Evolutionary conservation across 2,113 vertebrate genomes (phyloP), one percentile per base, ranked within the genome.

Genomic region (Odobenus rosmarus): DNA sequence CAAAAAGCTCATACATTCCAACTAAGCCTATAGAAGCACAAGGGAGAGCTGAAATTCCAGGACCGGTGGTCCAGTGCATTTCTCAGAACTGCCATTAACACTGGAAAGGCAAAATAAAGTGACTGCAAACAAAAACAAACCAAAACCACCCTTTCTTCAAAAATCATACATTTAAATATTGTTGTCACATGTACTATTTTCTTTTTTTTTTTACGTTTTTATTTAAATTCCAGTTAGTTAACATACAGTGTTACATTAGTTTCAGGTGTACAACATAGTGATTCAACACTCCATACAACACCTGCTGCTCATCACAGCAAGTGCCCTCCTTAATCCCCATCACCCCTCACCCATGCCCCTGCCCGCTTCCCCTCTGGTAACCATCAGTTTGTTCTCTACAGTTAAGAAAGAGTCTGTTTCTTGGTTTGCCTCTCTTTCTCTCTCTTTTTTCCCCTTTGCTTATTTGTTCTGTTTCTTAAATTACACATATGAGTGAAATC

Each of bases 1-100:
- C 19, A 57, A 42, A 51, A 80, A 46, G 14, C 53, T 95, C 51
- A 42, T 31, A 19, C 46, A 88, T 80, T 86, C 28, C 39, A 85
- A 49, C 18, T 7, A 84, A 86, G 55, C 57, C 6, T 24, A 5
- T 31, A 69, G 39, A 67, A 53, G 33, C 24, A 46, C 14, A 83
- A 92, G 26, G 12, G 28, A 74, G 49, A 49, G 49, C 77, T 93
- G 19, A 93, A 80, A n/a, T 57, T 59, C 69, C 74, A 82, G 46
- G 39, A n/a, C 59, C 84, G 86, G 46, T 51, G 93, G 16, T 33
- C 72, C 59, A 77, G 7, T 39, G 11, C 46, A 83, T 83, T 51
- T 72, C 83, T 87, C n/a, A 95, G 61, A 79, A 69, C 57, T 80
- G 31, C 80, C 81, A 59, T 88, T 82, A 92, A 82, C 57, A 21